These are phyloP conservation scores for Cheilosia grossa DNA, from an alignment of 2,888 invertebrate species.

Conservation along the genomic window DNA sequence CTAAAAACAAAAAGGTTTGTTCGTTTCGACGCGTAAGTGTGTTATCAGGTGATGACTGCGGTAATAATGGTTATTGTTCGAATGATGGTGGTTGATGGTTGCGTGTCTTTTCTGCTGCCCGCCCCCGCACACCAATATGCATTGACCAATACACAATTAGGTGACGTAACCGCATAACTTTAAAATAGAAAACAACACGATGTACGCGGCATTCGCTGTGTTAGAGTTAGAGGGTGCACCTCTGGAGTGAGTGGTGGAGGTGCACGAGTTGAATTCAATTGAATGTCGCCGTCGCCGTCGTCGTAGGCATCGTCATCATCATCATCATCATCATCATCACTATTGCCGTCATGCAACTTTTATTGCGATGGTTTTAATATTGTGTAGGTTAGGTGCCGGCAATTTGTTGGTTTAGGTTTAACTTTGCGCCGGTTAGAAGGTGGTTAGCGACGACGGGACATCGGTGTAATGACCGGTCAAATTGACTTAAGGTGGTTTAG, in stretches of 20 bases:
- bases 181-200: constrained; percentile 52
- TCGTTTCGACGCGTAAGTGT: constrained; percentile 55
- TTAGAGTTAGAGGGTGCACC: constrained; percentile 33
- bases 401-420: constrained; percentile 51
- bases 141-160: constrained; percentile 59
- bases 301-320: background rate
- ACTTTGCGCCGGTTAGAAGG: constrained; percentile 48
- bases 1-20: constrained; percentile 25
- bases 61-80: constrained; percentile 46
- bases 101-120: constrained; percentile 13
- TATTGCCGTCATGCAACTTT: constrained; percentile 62
- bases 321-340: constrained; percentile 29
- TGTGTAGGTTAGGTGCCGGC: constrained; percentile 61
- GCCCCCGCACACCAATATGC: constrained; percentile 15
- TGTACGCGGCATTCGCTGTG: constrained; percentile 29
- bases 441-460: constrained; percentile 30
- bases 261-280: constrained; percentile 61
- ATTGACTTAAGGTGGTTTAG: constrained; percentile 68
- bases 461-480: constrained; percentile 58
- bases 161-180: constrained; percentile 68
- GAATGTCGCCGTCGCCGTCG: constrained; percentile 35
- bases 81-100: constrained; percentile 24
- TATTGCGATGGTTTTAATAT: constrained; percentile 58
- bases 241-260: constrained; percentile 34
- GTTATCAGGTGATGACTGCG: constrained; percentile 71